Evolutionary conservation across 2,888 invertebrate species (phyloP), one percentile per base, ranked within the genome.

Genomic region (Neuroscelio doddi): DNA sequence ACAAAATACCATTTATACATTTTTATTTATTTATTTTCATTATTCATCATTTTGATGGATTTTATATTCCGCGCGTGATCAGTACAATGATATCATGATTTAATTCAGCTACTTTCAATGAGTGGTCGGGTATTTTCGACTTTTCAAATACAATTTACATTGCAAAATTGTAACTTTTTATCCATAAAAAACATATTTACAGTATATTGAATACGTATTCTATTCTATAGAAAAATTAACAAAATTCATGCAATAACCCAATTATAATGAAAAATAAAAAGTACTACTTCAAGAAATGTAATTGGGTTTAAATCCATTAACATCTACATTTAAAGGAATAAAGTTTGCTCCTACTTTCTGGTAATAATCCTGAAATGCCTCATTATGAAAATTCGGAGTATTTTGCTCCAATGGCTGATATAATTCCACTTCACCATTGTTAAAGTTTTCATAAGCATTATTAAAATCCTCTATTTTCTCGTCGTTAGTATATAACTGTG

Each of bases 271-370:
- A n/a, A n/a, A n/a, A n/a, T n/a, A n/a, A n/a, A n/a, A n/a, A n/a
- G n/a, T 15, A 2, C 2, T 17, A 3, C 10, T 38, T 29, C 27
- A 29, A 8, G 9, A 26, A 27, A 29, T 9, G 9, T 26, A 29
- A 15, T 15, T 44, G 9, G 26, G 44, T 29, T 26, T 24, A 8
- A 44, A 44, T 3, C 21, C 21, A 17, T 41, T 41, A 16, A 29
- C 7, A 17, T 14, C 14, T 7, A 29, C 12, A 29, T 12, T 27
- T 26, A 10, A 1, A n/a, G 44, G 44, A n/a, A 12, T 17, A 12
- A 44, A 44, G 10, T 44, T 10, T 1, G n/a, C 14, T 5, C 14
- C 7, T 16, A 9, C 39, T 4, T 17, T 4, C 3, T 9, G 3
- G 17, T 4, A 24, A 32, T 32, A 32, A 3, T 17, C 17, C 36